Percentiles rank a stretch among this genome's conserved stretches.
phyloP scores from a whole-genome alignment of 2,113 vertebrate species.

The Variabilichromis moorii region DNA sequence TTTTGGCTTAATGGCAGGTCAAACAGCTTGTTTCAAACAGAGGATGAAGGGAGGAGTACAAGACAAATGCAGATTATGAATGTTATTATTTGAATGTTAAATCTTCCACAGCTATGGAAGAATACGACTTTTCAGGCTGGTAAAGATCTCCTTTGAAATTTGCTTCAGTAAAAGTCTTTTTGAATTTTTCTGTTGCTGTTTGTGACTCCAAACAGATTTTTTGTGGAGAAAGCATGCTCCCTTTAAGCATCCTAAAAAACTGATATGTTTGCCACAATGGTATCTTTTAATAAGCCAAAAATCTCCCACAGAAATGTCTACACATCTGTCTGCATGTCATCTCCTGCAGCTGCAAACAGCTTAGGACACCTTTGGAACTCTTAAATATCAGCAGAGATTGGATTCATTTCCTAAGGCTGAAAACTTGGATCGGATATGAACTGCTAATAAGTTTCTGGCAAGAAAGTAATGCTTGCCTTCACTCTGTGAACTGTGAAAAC shows the following conservation, averaged over 20 bases:
- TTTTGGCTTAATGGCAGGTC: neutral
- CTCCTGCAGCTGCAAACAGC: neutral
- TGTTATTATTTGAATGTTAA: neutral
- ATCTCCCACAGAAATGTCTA: neutral
- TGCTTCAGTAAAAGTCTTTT: neutral
- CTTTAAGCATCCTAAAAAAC: neutral
- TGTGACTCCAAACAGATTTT: rapidly evolving
- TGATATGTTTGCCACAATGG: neutral
- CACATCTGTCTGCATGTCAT: neutral
- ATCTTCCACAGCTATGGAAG: neutral
- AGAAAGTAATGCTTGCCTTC: neutral
- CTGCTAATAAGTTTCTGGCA: neutral
- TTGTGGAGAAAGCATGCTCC: neutral
- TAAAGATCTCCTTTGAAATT: neutral
- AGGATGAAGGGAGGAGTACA: neutral
- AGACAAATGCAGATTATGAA: neutral
- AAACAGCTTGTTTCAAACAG: neutral
- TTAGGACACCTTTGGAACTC: neutral
- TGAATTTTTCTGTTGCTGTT: neutral
- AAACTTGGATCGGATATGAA: neutral
- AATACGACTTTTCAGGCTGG: neutral
- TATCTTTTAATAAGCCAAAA: neutral
- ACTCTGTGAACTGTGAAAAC: neutral
- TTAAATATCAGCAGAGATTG: neutral
- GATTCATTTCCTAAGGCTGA: neutral